Evolutionary conservation across 23 tunicate genomes (phyloP).

Genomic region (Corella eumyota): DNA sequence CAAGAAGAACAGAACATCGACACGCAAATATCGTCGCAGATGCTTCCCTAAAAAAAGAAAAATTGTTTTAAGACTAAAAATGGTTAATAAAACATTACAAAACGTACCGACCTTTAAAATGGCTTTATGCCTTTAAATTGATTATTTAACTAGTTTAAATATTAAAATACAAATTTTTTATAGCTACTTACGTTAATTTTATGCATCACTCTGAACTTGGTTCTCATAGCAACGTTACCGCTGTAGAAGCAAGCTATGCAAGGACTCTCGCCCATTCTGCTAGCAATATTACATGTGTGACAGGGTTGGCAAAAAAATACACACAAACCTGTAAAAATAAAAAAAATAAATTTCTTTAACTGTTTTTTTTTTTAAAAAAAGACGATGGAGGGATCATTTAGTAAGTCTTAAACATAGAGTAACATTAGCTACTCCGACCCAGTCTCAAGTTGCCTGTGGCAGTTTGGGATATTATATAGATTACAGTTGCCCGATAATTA

Average conservation of each 20-base stretch:
- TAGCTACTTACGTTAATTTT: neutral
- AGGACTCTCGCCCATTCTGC: conserved; percentile 2
- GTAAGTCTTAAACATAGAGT: no score
- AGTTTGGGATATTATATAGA: no score
- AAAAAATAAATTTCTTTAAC: no score
- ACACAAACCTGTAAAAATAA: conserved; percentile 8
- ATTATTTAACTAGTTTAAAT: neutral
- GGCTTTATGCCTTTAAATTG: no score
- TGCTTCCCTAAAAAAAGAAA: neutral
- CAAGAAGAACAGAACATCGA: neutral
- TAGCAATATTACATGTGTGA: neutral
- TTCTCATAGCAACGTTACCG: neutral
- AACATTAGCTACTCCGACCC: no score
- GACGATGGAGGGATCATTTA: no score
- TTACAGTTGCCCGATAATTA: no score
- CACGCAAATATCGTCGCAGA: neutral
- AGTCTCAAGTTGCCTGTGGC: no score
- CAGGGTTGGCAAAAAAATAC: conserved; percentile 7
- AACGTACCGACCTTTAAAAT: no score
- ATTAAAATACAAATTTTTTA: neutral
- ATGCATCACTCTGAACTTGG: conserved; percentile 2
- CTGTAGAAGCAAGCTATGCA: neutral
- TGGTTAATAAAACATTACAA: no score
- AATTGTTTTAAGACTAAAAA: no score
- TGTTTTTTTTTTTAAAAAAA: no score